These are phyloP conservation scores for Drosophila ambigua DNA, from an alignment of 1,140 invertebrate species.

Conservation along the genomic window DNA sequence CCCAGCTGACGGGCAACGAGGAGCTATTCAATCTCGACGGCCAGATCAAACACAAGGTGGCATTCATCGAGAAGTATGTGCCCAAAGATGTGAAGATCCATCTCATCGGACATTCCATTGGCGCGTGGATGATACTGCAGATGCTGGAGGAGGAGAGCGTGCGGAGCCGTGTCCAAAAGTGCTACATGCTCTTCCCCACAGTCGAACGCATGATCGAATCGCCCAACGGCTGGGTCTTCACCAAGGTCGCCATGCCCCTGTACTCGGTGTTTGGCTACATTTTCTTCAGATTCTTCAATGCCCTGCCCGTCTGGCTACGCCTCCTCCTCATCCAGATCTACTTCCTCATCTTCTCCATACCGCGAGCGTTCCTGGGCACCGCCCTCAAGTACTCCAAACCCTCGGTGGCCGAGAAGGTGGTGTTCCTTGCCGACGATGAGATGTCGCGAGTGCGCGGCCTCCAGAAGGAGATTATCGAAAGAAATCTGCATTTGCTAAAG, in stretches of 20 bases:
- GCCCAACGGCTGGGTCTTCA: conserved; percentile 88
- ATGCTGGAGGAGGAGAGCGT: conserved; percentile 87
- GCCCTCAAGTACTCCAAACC: conserved; percentile 85
- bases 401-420: conserved; percentile 85
- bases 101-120: conserved; percentile 93
- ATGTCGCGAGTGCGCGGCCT: conserved; percentile 86
- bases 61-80: conserved; percentile 90
- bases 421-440: conserved; percentile 87
- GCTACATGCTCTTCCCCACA: conserved; percentile 92
- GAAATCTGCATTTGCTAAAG: conserved; percentile 86
- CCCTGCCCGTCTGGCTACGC: conserved; percentile 86
- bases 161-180: conserved; percentile 84
- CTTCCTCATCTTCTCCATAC: conserved; percentile 84
- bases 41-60: conserved; percentile 92
- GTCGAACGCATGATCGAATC: conserved; percentile 91
- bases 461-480: conserved; percentile 85
- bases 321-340: conserved; percentile 85
- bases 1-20: conserved; percentile 84
- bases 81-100: conserved; percentile 88
- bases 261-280: conserved; percentile 76
- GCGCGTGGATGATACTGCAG: conserved; percentile 91
- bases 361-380: conserved; percentile 80
- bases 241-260: conserved; percentile 81
- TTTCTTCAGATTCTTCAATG: conserved; percentile 79
- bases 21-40: conserved; percentile 88